A percentile compares a stretch with the other conserved stretches of the same genome.
phyloP scores from a whole-genome alignment of 2,113 vertebrate genomes.

The Osmerus mordax region DNA sequence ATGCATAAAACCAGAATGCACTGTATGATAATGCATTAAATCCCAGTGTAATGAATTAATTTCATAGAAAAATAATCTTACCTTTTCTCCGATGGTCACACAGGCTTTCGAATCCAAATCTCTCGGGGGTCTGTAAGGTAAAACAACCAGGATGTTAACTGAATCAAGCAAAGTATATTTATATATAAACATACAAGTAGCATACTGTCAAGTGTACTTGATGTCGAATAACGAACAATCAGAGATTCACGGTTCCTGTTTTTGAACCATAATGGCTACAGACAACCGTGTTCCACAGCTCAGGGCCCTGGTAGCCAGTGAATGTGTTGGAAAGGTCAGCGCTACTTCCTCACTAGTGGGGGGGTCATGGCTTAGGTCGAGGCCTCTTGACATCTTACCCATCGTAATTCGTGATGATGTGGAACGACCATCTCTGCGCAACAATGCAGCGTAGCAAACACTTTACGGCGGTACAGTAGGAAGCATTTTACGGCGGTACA shows the following conservation, averaged over 20 bases:
- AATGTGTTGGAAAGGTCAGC: neutral
- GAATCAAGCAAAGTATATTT: no score
- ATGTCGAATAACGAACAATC: neutral
- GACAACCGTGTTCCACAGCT: neutral
- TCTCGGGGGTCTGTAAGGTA: conserved; percentile 81
- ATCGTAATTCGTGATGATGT: neutral
- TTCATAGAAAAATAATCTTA: conserved; percentile 36
- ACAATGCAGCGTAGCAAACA: neutral
- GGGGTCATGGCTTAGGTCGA: no score
- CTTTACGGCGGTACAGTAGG: neutral
- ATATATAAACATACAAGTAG: no score
- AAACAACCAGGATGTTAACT: neutral
- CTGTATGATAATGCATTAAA: no score
- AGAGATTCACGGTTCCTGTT: neutral
- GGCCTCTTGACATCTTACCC: neutral
- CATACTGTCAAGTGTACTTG: no score
- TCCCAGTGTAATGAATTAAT: neutral
- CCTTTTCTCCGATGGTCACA: conserved; percentile 94
- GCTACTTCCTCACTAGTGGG: neutral
- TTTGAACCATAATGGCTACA: neutral
- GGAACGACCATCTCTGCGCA: neutral
- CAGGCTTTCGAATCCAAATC: conserved; percentile 95
- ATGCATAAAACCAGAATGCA: no score
- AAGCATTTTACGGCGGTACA: no score
- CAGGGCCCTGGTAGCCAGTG: neutral